phyloP scores from a whole-genome alignment of 30 jellyfish, hydroid and myxozoan species.

The Catostylus mosaicus region DNA sequence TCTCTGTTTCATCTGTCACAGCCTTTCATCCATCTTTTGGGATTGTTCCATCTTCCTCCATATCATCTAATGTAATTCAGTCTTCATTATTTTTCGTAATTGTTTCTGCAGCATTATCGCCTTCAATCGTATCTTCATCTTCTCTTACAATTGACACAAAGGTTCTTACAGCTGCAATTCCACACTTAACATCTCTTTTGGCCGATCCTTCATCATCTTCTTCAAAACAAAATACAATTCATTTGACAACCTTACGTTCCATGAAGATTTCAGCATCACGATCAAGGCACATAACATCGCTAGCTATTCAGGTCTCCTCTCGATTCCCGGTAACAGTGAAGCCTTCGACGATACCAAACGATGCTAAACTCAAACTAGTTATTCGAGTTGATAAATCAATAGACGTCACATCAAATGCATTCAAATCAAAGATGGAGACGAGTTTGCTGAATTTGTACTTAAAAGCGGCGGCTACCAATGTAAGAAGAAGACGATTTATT shows the following conservation, averaged over 20 bases:
- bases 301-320: background rate
- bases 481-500: constrained; percentile 8
- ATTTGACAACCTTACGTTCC: background rate
- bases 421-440: background rate
- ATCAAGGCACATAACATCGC: background rate
- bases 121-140: background rate
- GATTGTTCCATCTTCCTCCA: background rate
- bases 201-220: background rate
- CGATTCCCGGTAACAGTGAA: background rate
- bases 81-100: too few relatives aligned
- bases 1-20: background rate
- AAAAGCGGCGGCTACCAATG: background rate
- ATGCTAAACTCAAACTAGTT: constrained; percentile 7
- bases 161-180: background rate
- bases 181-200: too few relatives aligned
- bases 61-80: too few relatives aligned
- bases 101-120: too few relatives aligned
- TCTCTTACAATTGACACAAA: background rate
- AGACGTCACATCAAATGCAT: background rate
- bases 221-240: background rate
- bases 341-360: background rate
- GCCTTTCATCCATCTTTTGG: background rate
- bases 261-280: background rate
- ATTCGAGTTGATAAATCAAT: background rate
- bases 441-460: background rate